These are phyloP conservation scores for Synanceia verrucosa DNA, from an alignment of 2,797 vertebrate genomes.

Conservation along the genomic window DNA sequence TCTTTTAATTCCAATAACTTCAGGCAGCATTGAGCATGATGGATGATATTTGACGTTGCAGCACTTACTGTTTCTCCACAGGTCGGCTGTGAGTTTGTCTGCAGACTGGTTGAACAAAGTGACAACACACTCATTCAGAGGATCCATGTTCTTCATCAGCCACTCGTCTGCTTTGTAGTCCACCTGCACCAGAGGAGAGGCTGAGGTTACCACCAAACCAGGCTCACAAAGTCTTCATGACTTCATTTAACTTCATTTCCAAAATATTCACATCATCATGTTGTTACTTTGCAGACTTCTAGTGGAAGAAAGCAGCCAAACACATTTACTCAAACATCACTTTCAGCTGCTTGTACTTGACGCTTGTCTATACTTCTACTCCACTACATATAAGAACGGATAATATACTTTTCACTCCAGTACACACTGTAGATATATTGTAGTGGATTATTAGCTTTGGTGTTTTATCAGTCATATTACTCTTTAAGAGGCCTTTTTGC, in stretches of 20 bases:
- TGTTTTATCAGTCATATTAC: no score
- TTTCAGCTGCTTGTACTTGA: neutral
- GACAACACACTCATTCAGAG: conserved; percentile 94
- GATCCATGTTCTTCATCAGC: conserved; percentile 99
- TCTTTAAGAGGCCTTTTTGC: no score
- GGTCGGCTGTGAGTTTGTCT: conserved; percentile 93
- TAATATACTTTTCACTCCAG: neutral
- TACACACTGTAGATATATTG: neutral
- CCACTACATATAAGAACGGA: neutral
- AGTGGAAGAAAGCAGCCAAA: neutral
- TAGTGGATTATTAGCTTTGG: no score
- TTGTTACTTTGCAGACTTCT: neutral
- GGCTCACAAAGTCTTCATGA: neutral
- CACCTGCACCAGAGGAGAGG: conserved; percentile 81
- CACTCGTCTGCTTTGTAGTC: conserved; percentile 96
- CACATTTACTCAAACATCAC: no score
- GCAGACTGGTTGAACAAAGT: conserved; percentile 94
- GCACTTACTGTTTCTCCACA: conserved; percentile 92
- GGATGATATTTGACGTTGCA: neutral
- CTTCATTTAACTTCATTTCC: neutral
- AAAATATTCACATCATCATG: neutral
- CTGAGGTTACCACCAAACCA: neutral
- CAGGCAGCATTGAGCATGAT: neutral
- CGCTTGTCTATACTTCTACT: neutral
- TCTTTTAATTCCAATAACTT: neutral